These are phyloP conservation scores for Drosophila hydei DNA, from an alignment of 1,140 invertebrate genomes.

Conservation along the genomic window DNA sequence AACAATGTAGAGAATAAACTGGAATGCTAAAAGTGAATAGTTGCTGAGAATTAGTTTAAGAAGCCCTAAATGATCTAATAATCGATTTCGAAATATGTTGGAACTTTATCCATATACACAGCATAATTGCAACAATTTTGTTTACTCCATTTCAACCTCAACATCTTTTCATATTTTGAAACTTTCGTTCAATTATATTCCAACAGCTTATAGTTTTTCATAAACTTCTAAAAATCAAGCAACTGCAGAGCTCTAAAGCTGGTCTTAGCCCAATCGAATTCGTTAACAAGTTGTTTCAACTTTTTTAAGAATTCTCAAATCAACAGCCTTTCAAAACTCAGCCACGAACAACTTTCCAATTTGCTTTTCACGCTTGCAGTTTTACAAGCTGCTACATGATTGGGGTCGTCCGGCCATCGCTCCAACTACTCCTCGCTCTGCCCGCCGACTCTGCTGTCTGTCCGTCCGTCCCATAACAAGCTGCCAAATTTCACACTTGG, in stretches of 20 bases:
- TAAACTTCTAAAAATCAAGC: conserved; percentile 2
- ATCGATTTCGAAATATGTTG: no score
- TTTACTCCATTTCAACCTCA: not conserved
- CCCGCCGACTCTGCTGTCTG: not conserved
- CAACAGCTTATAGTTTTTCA: not conserved
- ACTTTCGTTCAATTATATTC: not conserved
- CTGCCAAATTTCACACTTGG: conserved; percentile 74
- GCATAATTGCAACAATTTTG: not conserved
- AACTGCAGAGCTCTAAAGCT: conserved; percentile 31
- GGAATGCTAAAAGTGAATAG: no score
- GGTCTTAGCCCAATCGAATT: conserved; percentile 41
- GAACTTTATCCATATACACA: no score
- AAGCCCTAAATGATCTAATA: no score
- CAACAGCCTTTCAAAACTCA: conserved; percentile 66
- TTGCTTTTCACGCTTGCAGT: conserved; percentile 74
- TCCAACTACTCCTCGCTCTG: not conserved
- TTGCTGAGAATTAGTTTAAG: no score
- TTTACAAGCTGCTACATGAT: conserved; percentile 80
- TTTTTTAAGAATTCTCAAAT: conserved; percentile 64
- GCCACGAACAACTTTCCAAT: conserved; percentile 65
- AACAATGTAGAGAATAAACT: not conserved
- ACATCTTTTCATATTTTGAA: not conserved
- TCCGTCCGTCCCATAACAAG: conserved; percentile 50
- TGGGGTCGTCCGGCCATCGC: conserved; percentile 54
- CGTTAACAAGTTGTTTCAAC: conserved; percentile 54